A percentile compares a stretch with the other conserved stretches of the same genome.
Conservation (phyloP, 2,888 invertebrate genomes). For the Ganaspis brasiliensis region DNA sequence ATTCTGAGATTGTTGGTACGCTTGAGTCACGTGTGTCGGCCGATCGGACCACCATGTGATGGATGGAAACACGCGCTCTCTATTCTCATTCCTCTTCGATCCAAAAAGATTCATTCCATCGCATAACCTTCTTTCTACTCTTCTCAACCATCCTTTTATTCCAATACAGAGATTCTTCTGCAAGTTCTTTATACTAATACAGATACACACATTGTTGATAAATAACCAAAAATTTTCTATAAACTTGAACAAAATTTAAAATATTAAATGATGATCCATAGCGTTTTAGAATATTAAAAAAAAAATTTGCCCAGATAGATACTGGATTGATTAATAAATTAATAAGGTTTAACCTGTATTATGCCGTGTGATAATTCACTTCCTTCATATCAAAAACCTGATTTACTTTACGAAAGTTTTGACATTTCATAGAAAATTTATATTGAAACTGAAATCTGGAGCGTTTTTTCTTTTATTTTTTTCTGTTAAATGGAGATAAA, state of each 20-base stretch:
- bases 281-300: no score
- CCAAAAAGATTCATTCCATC: slow-evolving; percentile 66
- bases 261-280: no score
- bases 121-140: slow-evolving; percentile 57
- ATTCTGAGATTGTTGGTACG: slow-evolving; percentile 70
- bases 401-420: no score
- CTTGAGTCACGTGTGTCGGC: slow-evolving; percentile 73
- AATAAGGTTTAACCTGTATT: neutral
- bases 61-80: slow-evolving; percentile 78
- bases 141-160: neutral
- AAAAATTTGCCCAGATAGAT: no score
- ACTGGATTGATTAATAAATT: no score
- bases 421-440: slow-evolving; percentile 18
- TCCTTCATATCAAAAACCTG: neutral
- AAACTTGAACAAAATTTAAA: no score
- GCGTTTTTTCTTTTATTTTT: neutral
- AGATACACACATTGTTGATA: slow-evolving; percentile 13
- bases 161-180: slow-evolving; percentile 11
- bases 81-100: slow-evolving; percentile 73
- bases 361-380: no score
- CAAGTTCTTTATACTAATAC: slow-evolving; percentile 18
- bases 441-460: slow-evolving; percentile 29
- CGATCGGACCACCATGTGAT: slow-evolving; percentile 76
- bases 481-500: slow-evolving; percentile 20
- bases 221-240: neutral